Base-by-base conservation (phyloP, 1,140 invertebrate genomes). In the Camponotus pennsylvanicus region DNA sequence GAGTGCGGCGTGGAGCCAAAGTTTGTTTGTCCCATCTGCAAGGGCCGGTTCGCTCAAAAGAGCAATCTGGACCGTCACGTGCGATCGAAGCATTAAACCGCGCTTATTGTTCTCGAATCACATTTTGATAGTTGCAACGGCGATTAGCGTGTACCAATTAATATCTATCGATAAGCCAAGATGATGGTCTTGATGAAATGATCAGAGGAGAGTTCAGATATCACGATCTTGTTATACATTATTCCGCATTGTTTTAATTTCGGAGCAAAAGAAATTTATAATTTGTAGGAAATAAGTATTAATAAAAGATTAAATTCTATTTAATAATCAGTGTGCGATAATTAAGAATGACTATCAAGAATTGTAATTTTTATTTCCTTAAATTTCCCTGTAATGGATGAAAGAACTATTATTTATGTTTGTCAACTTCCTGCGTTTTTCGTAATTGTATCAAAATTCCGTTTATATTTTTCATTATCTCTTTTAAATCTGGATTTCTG, bases 1-100 rank as follows among this genome's bases (percentile, higher is more conserved):
- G 96, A 96, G 83, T 97, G 96, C 86, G 96, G 96, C 2, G 93
- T 96, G 27, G 95, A 96, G 63, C 95, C 95, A 0, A 94, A 95
- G 76, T 96, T 96, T 88, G 86, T 86, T 2, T 96, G 96, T 85
- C 86, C 90, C n/a, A 82, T 93, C 13, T 96, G 95, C 61, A 91
- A 90, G 7, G 91, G 91, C 18, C 93, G 90, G 34, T 96, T 95
- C 64, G 92, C 95, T 5, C 95, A 96, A 49, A 96, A 95, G 87
- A 94, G 93, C 63, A 96, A 96, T 86, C 93, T 95, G 4, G 92
- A 94, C 32, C 89, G 94, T 32, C 94, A 95, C 59, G 83, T 95
- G 32, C 91, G 91, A 83, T 93, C 88, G 42, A 89, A 92, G 13
- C 94, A 95, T 86, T 91, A 49, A 75, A 11, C 0, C 32, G 8